Evolutionary conservation across 2,797 vertebrate genomes (phyloP).

Genomic region (Mus spretus): DNA sequence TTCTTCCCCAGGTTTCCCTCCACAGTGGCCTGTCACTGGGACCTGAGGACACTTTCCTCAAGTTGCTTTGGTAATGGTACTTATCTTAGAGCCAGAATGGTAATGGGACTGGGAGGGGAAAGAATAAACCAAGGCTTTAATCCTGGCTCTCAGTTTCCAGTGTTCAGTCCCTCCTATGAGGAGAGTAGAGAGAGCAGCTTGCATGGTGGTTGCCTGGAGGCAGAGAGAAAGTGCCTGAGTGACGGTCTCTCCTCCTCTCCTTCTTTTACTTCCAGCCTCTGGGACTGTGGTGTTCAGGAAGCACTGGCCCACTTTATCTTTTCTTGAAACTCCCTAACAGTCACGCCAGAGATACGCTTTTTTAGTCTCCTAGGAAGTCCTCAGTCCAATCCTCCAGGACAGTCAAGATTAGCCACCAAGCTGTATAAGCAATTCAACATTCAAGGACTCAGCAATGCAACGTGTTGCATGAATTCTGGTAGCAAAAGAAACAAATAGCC

Average conservation of each 20-base stretch:
- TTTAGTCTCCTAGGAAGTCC: neutral
- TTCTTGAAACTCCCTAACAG: neutral
- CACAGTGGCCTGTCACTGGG: neutral
- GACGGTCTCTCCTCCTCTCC: neutral
- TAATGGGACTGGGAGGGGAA: neutral
- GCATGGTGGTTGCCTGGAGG: neutral
- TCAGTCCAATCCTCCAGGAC: neutral
- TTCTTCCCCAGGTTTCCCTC: neutral
- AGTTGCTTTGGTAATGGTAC: neutral
- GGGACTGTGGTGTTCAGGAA: neutral
- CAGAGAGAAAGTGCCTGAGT: neutral
- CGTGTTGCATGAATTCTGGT: neutral
- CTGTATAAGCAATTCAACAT: neutral
- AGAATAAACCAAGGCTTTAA: neutral
- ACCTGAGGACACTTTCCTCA: neutral
- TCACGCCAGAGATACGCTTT: neutral
- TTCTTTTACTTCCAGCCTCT: neutral
- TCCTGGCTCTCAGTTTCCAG: neutral
- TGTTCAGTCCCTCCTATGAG: neutral
- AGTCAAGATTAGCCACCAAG: neutral
- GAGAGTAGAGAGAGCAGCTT: neutral
- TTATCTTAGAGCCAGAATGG: neutral
- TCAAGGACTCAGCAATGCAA: neutral
- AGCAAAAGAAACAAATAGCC: neutral
- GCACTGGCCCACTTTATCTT: neutral